Percentiles rank a stretch among this genome's conserved stretches.
Evolutionary conservation across 1,140 invertebrate species (phyloP).

Genomic region (Protaetia brevitarsis): DNA sequence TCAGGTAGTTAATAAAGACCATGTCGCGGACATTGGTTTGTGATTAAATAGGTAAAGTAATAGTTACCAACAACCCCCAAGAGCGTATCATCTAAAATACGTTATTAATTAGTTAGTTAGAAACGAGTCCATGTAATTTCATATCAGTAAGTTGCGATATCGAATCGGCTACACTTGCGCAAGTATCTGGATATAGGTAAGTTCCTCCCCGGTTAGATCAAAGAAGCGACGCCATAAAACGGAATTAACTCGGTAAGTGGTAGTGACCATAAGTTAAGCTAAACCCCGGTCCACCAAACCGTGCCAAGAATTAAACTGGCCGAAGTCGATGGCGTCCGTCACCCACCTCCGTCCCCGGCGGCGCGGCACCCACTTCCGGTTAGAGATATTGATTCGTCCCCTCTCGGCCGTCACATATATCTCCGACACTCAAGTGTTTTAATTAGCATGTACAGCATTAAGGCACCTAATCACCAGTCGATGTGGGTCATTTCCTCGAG

Average conservation of each 20-base stretch:
- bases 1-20: too few species aligned
- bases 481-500: slow-evolving; percentile 26
- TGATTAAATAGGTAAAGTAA: not conserved
- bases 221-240: slow-evolving; percentile 5
- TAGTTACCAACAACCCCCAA: not conserved
- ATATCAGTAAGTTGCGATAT: not conserved
- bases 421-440: slow-evolving; percentile 23
- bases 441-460: slow-evolving; percentile 29
- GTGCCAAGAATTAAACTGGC: slow-evolving; percentile 17
- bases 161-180: not conserved
- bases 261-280: slow-evolving; percentile 14
- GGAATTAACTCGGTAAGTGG: slow-evolving; percentile 8
- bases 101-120: not conserved
- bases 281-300: slow-evolving; percentile 7
- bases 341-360: too few species aligned
- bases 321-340: not conserved
- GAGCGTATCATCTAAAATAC: not conserved
- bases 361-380: not conserved
- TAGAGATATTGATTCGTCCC: slow-evolving; percentile 13
- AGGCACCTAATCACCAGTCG: slow-evolving; percentile 26
- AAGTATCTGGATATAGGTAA: too few species aligned
- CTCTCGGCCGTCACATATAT: slow-evolving; percentile 9
- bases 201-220: not conserved
- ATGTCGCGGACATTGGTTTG: too few species aligned
- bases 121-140: not conserved